Base-by-base conservation (phyloP, 64 coral and sea anemone species). In the Hydrozoanthus tunicans region DNA sequence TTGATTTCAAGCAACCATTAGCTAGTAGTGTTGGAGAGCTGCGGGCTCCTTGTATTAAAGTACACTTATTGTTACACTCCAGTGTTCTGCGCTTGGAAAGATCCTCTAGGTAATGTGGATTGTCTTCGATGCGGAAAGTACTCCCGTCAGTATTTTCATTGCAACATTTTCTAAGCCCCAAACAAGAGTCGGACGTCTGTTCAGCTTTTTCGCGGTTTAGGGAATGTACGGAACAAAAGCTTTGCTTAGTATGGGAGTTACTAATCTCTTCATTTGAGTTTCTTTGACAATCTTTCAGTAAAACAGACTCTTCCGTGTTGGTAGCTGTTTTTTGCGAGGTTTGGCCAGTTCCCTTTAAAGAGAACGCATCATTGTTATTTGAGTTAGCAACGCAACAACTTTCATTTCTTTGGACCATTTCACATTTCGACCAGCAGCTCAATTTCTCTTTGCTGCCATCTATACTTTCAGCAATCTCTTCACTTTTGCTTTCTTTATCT, bases 1-100 rank as follows among this genome's bases (percentile, higher is more conserved):
- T 59, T 27, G n/a, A 61, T 32, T 57, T 88, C 24, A 60, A 73
- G 6, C 84, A 88, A 73, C 69, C 84, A 25, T 75, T 88, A 4
- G 68, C 24, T 62, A 74, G 9, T 6, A 59, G 55, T 25, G 68
- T 3, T 59, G 69, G 56, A 3, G 70, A 51, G 13, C 11, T 74
- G 24, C 11, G 55, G 14, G 24, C 43, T 12, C 51, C 56, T 32
- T 74, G 4, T 15, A 23, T 64, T 82, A 6, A 5, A 14, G n/a
- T 6, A 60, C 53, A 88, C 8, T 6, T 88, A 51, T 74, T 54
- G 6, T 25, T 59, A 26, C 69, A 7, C 56, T 24, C 60, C 27
- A 86, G 26, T 58, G 23, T 61, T 88, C 74, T 67, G 74, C 56
- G 27, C 4, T 88, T 53, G 5, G 24, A 75, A 88, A 54, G 68